Conservation (phyloP, 2,797 vertebrate species). For the Girardinus metallicus region DNA sequence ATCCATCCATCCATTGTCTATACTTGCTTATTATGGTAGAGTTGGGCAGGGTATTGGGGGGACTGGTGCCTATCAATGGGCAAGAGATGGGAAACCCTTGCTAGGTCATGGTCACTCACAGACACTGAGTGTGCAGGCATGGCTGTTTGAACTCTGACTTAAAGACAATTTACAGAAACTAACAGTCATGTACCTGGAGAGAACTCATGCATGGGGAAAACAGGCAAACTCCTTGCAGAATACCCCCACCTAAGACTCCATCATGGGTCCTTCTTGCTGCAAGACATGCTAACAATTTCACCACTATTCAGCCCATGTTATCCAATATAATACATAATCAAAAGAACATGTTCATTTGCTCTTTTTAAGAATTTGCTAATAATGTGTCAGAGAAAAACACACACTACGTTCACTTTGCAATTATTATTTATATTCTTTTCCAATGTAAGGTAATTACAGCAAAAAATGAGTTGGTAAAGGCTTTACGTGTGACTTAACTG, state of each 20-base stretch:
- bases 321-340: neutral
- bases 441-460: slow-evolving; percentile 34
- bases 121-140: neutral
- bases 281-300: neutral
- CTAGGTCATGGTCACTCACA: neutral
- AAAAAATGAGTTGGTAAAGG: slow-evolving; percentile 19
- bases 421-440: slow-evolving; percentile 39
- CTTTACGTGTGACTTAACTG: slow-evolving; percentile 35
- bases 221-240: neutral
- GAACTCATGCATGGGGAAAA: neutral
- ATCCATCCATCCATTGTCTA: too few species aligned
- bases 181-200: neutral
- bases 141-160: neutral
- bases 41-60: too few species aligned
- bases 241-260: neutral
- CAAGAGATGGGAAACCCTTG: too few species aligned
- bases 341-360: neutral
- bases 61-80: neutral
- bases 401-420: slow-evolving; percentile 11
- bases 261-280: neutral
- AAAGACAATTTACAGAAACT: neutral
- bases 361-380: neutral
- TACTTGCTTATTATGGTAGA: neutral
- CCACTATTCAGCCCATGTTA: neutral
- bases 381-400: neutral